A percentile compares a stretch with the other conserved stretches of the same genome.
Evolutionary conservation across 2,888 invertebrate genomes (phyloP).

Genomic region (Iselma pallidipennis): DNA sequence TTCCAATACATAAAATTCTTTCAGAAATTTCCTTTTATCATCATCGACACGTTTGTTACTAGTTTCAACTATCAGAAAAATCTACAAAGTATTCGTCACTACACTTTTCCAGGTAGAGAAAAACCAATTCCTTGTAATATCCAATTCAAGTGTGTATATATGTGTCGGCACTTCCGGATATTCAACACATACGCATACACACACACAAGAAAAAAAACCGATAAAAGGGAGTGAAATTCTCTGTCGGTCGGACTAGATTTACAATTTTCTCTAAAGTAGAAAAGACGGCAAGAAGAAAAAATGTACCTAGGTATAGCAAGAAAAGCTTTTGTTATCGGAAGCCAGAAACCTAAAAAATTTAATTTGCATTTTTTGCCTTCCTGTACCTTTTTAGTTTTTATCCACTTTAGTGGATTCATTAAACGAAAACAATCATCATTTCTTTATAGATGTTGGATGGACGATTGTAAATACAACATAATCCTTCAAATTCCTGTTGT

Average conservation of each 20-base stretch:
- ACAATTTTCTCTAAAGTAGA: neutral
- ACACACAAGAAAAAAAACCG: no score
- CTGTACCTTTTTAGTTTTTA: neutral
- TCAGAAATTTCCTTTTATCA: no score
- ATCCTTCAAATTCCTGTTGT: slow-evolving; percentile 80
- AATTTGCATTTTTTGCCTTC: neutral
- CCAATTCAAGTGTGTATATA: no score
- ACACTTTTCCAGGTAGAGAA: no score
- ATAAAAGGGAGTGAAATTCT: neutral
- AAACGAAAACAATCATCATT: neutral
- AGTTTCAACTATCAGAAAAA: no score
- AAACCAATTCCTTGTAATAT: no score
- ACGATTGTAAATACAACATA: slow-evolving; percentile 68
- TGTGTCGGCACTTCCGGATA: neutral
- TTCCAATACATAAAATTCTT: no score
- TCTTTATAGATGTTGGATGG: slow-evolving; percentile 56
- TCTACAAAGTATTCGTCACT: no score
- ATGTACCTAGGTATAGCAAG: no score
- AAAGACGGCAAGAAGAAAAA: neutral
- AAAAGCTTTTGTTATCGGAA: neutral
- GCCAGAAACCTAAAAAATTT: neutral
- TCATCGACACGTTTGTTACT: no score
- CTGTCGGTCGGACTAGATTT: neutral
- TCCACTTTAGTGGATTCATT: no score
- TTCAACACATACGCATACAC: no score